Percentiles rank a stretch among this genome's conserved stretches.
Evolutionary conservation across 2,888 invertebrate genomes (phyloP).

Genomic region (Molorchus minor): DNA sequence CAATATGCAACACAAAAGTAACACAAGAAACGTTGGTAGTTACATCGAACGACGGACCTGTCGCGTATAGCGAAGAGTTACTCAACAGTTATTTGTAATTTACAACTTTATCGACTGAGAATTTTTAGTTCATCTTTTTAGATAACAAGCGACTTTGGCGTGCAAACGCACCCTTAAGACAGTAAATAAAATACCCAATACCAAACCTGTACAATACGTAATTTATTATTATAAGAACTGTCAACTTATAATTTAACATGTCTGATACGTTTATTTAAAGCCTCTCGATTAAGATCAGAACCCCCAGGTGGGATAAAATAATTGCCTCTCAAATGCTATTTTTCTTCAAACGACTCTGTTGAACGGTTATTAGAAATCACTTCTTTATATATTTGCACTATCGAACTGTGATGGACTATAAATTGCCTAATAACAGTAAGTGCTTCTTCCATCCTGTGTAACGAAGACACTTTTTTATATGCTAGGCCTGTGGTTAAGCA

Average conservation of each 20-base stretch:
- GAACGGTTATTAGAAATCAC: conserved; percentile 36
- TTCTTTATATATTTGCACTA: conserved; percentile 50
- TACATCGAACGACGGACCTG: too few relatives aligned
- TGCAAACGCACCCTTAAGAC: too few relatives aligned
- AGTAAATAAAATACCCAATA: too few relatives aligned
- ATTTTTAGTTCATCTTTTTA: too few relatives aligned
- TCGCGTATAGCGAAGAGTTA: too few relatives aligned
- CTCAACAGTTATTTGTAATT: too few relatives aligned
- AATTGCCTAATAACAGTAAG: conserved; percentile 48
- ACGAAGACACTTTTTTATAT: conserved; percentile 44
- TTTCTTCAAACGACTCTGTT: conserved; percentile 36
- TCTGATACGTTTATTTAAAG: conserved; percentile 49
- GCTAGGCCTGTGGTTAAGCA: conserved; percentile 51
- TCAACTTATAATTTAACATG: conserved; percentile 45
- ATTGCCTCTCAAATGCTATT: conserved; percentile 44
- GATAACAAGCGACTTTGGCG: too few relatives aligned
- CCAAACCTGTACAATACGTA: too few relatives aligned
- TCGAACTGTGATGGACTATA: conserved; percentile 43
- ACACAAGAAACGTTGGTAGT: too few relatives aligned
- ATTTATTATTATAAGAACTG: too few relatives aligned
- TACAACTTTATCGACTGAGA: too few relatives aligned
- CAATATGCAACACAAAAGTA: too few relatives aligned
- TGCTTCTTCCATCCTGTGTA: conserved; percentile 42
- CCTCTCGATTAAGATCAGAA: conserved; percentile 47
- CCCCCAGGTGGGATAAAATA: conserved; percentile 54